Evolutionary conservation across 2,888 invertebrate genomes (phyloP).

Genomic region (Dusona sp.): DNA sequence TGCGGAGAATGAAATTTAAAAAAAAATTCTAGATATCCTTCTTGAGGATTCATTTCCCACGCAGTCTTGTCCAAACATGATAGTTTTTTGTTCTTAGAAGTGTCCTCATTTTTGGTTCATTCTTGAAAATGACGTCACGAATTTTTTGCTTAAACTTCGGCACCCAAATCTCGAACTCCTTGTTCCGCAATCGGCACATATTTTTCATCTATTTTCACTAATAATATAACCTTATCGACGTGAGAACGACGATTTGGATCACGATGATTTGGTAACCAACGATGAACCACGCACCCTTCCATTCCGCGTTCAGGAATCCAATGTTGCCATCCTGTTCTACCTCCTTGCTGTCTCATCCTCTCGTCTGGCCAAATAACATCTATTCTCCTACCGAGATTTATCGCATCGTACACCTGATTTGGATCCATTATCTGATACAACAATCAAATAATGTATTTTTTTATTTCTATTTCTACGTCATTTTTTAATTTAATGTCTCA

Average conservation of each 20-base stretch:
- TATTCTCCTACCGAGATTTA: slow-evolving; percentile 95
- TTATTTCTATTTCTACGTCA: background rate
- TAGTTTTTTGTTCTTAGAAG: background rate
- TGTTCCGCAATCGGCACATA: slow-evolving; percentile 97
- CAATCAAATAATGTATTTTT: background rate
- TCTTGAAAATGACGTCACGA: background rate
- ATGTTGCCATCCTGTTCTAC: slow-evolving; percentile 94
- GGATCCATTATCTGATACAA: slow-evolving; percentile 87
- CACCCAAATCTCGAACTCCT: slow-evolving; percentile 92
- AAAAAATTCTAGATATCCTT: background rate
- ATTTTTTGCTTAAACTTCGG: slow-evolving; percentile 86
- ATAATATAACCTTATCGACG: slow-evolving; percentile 95
- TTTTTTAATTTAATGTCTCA: too few species aligned
- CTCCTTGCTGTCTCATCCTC: slow-evolving; percentile 93
- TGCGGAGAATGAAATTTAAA: background rate
- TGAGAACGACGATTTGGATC: slow-evolving; percentile 95
- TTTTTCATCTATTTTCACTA: slow-evolving; percentile 96
- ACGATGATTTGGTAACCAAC: slow-evolving; percentile 97
- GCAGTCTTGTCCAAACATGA: background rate
- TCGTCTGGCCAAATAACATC: slow-evolving; percentile 99
- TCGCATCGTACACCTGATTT: slow-evolving; percentile 94
- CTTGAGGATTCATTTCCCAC: background rate
- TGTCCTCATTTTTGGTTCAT: background rate
- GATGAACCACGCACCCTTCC: slow-evolving; percentile 97
- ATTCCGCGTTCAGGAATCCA: slow-evolving; percentile 96